phyloP scores from a whole-genome alignment of 2,797 vertebrate genomes.

The Lithobates sylvaticus region DNA sequence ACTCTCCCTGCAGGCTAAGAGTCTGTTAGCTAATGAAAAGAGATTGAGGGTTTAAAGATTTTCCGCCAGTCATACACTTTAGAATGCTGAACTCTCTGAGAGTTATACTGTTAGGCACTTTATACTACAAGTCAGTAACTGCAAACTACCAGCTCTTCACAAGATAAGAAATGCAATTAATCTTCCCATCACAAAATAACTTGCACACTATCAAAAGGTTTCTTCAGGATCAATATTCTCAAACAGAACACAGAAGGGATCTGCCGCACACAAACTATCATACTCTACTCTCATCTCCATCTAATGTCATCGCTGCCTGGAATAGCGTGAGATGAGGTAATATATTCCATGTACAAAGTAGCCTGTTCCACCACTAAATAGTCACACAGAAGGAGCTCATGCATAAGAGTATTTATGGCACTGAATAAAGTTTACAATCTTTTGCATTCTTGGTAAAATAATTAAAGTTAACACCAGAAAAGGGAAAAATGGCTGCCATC shows the following conservation, averaged over 20 bases:
- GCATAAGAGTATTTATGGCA: no score
- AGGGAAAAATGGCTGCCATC: no score
- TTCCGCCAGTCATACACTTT: constrained; percentile 34
- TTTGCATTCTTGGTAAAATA: no score
- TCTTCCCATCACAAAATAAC: constrained; percentile 45
- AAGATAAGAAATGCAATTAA: constrained; percentile 50
- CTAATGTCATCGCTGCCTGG: not conserved
- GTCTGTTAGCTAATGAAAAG: constrained; percentile 48
- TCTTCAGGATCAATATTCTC: constrained; percentile 6
- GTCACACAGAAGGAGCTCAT: no score
- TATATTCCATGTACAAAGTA: no score
- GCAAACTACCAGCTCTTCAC: constrained; percentile 31
- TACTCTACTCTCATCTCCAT: not conserved
- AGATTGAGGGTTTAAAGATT: constrained; percentile 59
- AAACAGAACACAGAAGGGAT: not conserved
- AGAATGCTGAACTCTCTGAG: constrained; percentile 10
- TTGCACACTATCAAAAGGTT: constrained; percentile 20
- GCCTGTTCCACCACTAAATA: no score
- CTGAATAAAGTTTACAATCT: no score
- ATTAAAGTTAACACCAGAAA: no score
- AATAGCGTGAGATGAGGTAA: no score
- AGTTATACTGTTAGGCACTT: constrained; percentile 30
- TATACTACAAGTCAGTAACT: constrained; percentile 15
- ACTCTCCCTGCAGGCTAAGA: constrained; percentile 33
- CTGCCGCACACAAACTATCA: not conserved